A percentile compares a stretch with the other conserved stretches of the same genome.
phyloP scores from a whole-genome alignment of 2,888 invertebrate species.

The Beris chalybata region DNA sequence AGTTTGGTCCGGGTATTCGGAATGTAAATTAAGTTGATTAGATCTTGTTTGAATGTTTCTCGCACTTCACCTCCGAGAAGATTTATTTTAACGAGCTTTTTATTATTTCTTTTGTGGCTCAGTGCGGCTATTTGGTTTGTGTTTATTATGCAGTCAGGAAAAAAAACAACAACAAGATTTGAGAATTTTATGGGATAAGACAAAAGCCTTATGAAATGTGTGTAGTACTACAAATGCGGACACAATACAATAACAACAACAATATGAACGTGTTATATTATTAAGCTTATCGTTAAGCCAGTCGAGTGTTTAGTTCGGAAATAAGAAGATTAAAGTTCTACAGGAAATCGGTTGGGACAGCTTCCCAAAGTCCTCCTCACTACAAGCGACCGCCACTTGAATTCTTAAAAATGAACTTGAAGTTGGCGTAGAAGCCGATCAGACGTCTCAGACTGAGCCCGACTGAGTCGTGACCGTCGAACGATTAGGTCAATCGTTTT shows the following conservation, averaged over 20 bases:
- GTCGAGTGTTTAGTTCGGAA: neutral
- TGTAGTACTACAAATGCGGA: too few species aligned
- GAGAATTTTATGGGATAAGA: too few species aligned
- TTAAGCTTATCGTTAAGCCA: too few species aligned
- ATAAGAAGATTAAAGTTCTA: neutral
- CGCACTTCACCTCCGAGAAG: slow-evolving; percentile 31
- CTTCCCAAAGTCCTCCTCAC: neutral
- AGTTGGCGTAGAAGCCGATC: too few species aligned
- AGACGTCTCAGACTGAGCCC: neutral
- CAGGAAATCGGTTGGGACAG: slow-evolving; percentile 14
- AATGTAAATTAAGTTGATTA: slow-evolving; percentile 36
- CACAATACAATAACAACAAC: too few species aligned
- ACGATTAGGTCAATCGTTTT: slow-evolving; percentile 32
- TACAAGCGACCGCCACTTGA: neutral
- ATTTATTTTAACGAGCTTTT: slow-evolving; percentile 4
- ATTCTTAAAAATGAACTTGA: too few species aligned
- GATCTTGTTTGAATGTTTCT: slow-evolving; percentile 35
- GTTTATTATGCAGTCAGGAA: too few species aligned
- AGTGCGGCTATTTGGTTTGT: too few species aligned
- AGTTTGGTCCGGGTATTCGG: slow-evolving; percentile 27
- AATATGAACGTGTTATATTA: too few species aligned
- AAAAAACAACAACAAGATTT: too few species aligned
- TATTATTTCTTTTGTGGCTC: too few species aligned
- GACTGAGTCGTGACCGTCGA: slow-evolving; percentile 27
- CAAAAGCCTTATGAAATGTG: too few species aligned